Percentiles rank a stretch among this genome's conserved stretches.
Conservation (phyloP, 2,888 invertebrate species). For the Leptogaster cylindrica region DNA sequence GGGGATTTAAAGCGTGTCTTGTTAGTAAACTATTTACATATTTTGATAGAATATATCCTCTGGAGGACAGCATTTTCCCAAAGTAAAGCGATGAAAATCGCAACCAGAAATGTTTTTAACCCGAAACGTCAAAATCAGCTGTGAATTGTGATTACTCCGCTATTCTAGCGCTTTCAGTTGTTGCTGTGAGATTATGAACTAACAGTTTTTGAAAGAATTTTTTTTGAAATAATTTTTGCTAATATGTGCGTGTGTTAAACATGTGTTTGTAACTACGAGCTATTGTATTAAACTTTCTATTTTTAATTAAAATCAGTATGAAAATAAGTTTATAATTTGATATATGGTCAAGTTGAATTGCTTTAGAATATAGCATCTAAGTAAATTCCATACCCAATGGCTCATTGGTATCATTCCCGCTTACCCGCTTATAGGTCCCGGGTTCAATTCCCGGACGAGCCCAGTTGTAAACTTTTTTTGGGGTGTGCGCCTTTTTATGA, state of each 20-base stretch:
- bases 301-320: too few relatives aligned
- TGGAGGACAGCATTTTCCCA: slow-evolving; percentile 13
- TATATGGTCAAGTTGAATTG: too few relatives aligned
- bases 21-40: neutral
- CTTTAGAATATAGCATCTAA: neutral
- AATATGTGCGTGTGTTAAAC: neutral
- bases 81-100: too few relatives aligned
- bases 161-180: neutral
- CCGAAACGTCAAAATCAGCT: neutral
- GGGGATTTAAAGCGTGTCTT: neutral
- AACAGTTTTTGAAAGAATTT: neutral
- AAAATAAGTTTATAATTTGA: neutral
- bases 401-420: slow-evolving; percentile 63
- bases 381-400: slow-evolving; percentile 40
- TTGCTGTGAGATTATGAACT: neutral
- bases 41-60: neutral
- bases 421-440: slow-evolving; percentile 64
- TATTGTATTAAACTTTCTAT: too few relatives aligned
- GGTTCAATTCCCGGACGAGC: slow-evolving; percentile 64
- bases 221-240: neutral
- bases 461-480: slow-evolving; percentile 50
- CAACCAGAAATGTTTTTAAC: too few relatives aligned
- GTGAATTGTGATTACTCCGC: neutral
- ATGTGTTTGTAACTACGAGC: too few relatives aligned
- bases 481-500: too few relatives aligned